Evolutionary conservation across 1,140 invertebrate genomes (phyloP).

Genomic region (Calycopis cecrops): DNA sequence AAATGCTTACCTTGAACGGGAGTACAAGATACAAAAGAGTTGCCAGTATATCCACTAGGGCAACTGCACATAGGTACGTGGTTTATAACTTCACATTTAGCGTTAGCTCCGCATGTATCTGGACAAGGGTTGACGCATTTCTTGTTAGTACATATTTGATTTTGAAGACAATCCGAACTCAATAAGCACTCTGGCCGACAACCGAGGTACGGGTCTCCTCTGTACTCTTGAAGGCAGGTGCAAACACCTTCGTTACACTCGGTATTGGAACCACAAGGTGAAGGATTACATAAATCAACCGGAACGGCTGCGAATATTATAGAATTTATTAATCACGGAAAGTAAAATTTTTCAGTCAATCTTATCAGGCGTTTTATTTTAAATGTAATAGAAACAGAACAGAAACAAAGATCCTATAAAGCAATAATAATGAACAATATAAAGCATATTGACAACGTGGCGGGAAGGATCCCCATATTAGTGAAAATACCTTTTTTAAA

Average conservation of each 20-base stretch:
- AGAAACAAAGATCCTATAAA: too few relatives aligned
- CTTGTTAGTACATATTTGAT: conserved; percentile 86
- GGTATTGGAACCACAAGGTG: conserved; percentile 83
- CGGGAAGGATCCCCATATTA: too few relatives aligned
- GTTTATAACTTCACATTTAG: conserved; percentile 87
- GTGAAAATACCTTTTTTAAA: too few relatives aligned
- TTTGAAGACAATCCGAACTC: conserved; percentile 86
- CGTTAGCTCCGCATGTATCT: conserved; percentile 88
- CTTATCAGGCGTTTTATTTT: too few relatives aligned
- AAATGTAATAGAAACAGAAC: too few relatives aligned
- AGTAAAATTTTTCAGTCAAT: background rate
- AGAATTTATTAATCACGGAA: conserved; percentile 8
- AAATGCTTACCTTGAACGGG: conserved; percentile 43
- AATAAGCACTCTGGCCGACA: conserved; percentile 88
- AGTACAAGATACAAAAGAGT: conserved; percentile 79
- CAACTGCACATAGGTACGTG: conserved; percentile 87
- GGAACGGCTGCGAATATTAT: conserved; percentile 42
- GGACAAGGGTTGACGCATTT: conserved; percentile 90
- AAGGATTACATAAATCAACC: conserved; percentile 78
- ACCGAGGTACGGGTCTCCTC: conserved; percentile 81
- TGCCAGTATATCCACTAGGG: conserved; percentile 75
- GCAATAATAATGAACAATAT: too few relatives aligned
- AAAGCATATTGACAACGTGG: too few relatives aligned
- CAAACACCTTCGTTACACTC: conserved; percentile 76
- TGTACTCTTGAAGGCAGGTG: conserved; percentile 80